These are phyloP conservation scores for Acanthacorydalis orientalis DNA, from an alignment of 2,888 invertebrate genomes.

Conservation along the genomic window DNA sequence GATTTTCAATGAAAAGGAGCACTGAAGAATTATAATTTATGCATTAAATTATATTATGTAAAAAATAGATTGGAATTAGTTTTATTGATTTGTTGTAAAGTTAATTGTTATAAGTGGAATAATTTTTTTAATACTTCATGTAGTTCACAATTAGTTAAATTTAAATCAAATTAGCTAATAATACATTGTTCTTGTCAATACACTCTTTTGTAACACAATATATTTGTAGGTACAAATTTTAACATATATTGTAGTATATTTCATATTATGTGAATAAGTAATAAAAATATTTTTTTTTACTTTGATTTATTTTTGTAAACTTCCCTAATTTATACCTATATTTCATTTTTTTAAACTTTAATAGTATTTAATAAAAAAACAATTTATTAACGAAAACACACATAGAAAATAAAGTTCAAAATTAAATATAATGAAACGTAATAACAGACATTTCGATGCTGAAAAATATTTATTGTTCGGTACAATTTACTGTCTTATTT, in stretches of 20 bases:
- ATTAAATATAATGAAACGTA: no score
- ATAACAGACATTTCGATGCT: no score
- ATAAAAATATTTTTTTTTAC: no score
- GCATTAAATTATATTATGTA: not conserved
- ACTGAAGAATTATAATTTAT: conserved; percentile 29
- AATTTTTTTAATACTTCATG: not conserved
- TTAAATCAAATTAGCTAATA: not conserved
- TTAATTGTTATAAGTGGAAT: no score
- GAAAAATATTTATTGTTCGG: no score
- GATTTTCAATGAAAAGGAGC: conserved; percentile 31
- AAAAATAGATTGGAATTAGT: not conserved
- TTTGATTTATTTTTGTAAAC: no score
- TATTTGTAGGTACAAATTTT: conserved; percentile 1
- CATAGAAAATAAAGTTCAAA: no score
- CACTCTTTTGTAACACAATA: conserved; percentile 12
- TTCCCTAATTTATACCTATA: no score
- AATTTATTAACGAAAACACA: no score
- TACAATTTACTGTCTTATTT: no score
- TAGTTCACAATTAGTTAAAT: not conserved
- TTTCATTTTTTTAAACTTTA: no score
- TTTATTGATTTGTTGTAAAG: conserved; percentile 11
- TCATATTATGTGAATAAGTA: not conserved
- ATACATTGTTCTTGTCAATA: not conserved
- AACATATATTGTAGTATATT: not conserved
- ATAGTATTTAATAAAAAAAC: no score